phyloP scores from a whole-genome alignment of 1,140 invertebrate species.

The Drosophila hydei region DNA sequence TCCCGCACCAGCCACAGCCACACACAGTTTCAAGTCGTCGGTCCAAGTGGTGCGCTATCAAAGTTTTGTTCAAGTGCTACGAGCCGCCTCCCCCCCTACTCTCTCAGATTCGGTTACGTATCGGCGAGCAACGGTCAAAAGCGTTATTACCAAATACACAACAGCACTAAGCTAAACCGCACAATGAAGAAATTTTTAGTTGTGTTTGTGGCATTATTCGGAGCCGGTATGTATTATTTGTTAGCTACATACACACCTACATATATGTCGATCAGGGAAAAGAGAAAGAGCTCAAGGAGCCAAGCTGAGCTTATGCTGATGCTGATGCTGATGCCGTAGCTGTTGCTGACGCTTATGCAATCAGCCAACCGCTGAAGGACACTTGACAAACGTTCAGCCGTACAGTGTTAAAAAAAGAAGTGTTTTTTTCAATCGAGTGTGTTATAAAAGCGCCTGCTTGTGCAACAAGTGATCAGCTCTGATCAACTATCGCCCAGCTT shows the following conservation, averaged over 20 bases:
- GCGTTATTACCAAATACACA: conserved; percentile 39
- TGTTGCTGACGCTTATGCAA: conserved; percentile 63
- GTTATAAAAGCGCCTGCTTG: conserved; percentile 62
- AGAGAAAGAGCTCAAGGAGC: conserved; percentile 23
- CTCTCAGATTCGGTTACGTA: conserved; percentile 58
- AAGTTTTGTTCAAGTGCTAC: conserved; percentile 71
- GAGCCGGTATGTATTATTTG: conserved; percentile 84
- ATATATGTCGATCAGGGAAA: conserved; percentile 4
- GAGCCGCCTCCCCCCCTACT: conserved; percentile 15
- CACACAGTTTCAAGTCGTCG: conserved; percentile 82
- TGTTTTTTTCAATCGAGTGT: conserved; percentile 67
- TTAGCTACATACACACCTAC: conserved; percentile 48
- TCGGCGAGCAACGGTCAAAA: conserved; percentile 30
- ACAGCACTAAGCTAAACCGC: conserved; percentile 32
- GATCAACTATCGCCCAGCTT: conserved; percentile 67
- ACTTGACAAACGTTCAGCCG: conserved; percentile 46
- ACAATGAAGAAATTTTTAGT: conserved; percentile 84
- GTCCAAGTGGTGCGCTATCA: conserved; percentile 77
- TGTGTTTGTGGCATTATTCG: conserved; percentile 84
- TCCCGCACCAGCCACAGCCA: conserved; percentile 80
- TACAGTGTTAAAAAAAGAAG: conserved; percentile 25
- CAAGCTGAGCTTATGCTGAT: conserved; percentile 44
- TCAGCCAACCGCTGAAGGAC: conserved; percentile 58
- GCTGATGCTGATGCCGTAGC: conserved; percentile 64
- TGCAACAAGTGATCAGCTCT: conserved; percentile 66